These are phyloP conservation scores for Diadumene lineata DNA, from an alignment of 92 coral and sea anemone species.

Conservation along the genomic window DNA sequence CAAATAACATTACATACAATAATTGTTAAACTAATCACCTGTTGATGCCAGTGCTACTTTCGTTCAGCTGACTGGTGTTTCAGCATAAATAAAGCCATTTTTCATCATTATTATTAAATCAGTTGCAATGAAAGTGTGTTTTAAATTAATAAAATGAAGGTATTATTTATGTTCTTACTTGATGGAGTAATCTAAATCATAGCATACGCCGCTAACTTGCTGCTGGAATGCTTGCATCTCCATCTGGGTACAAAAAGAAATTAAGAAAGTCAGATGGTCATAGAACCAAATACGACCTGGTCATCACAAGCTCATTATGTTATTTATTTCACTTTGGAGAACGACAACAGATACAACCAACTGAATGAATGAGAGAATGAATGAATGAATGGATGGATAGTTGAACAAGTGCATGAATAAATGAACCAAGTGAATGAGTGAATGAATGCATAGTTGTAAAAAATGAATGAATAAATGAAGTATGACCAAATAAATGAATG, in stretches of 20 bases:
- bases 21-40: no score
- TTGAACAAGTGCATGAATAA: neutral
- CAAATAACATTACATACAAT: no score
- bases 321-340: no score
- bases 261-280: neutral
- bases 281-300: neutral
- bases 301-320: no score
- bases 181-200: conserved; percentile 89
- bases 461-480: neutral
- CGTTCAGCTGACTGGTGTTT: no score
- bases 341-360: no score
- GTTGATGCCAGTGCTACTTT: no score
- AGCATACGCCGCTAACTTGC: conserved; percentile 79
- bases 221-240: conserved; percentile 81
- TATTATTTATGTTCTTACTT: conserved; percentile 72
- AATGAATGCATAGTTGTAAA: neutral
- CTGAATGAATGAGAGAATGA: neutral
- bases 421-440: neutral
- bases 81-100: no score
- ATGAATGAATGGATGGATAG: neutral
- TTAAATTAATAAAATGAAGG: no score
- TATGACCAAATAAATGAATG: neutral
- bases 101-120: no score
- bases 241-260: conserved; percentile 41
- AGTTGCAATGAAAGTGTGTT: no score